A percentile compares a stretch with the other conserved stretches of the same genome.
phyloP scores from a whole-genome alignment of 2,888 invertebrate species.

The Omphaloscelis lunosa region DNA sequence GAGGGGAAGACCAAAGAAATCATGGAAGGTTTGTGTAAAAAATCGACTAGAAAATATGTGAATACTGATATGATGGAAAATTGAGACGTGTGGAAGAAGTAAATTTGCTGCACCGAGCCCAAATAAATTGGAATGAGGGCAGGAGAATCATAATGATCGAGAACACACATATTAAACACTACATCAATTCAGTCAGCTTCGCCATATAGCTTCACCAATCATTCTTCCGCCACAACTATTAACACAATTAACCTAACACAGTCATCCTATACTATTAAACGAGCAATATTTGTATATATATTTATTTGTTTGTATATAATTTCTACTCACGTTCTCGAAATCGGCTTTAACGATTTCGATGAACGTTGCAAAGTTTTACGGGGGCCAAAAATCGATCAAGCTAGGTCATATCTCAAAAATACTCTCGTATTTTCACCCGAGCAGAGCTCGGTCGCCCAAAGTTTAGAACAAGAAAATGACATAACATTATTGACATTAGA shows the following conservation, averaged over 20 bases:
- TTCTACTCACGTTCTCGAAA: too few relatives aligned
- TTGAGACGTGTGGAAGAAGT: background rate
- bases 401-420: too few relatives aligned
- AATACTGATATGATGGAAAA: background rate
- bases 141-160: background rate
- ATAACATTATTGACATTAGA: too few relatives aligned
- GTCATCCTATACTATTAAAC: background rate
- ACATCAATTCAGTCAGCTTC: background rate
- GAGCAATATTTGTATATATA: too few relatives aligned
- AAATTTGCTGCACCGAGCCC: too few relatives aligned
- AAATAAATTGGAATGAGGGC: background rate
- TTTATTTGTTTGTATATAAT: too few relatives aligned
- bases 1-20: background rate
- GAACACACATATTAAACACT: background rate
- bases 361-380: too few relatives aligned
- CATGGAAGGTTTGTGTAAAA: background rate
- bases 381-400: too few relatives aligned
- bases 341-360: too few relatives aligned
- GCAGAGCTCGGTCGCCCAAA: too few relatives aligned
- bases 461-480: too few relatives aligned
- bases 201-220: background rate
- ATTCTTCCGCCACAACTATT: background rate
- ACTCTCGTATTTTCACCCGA: too few relatives aligned
- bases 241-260: background rate
- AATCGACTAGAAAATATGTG: background rate